phyloP scores from a whole-genome alignment of 2,888 invertebrate species.

The Drosophila robusta region DNA sequence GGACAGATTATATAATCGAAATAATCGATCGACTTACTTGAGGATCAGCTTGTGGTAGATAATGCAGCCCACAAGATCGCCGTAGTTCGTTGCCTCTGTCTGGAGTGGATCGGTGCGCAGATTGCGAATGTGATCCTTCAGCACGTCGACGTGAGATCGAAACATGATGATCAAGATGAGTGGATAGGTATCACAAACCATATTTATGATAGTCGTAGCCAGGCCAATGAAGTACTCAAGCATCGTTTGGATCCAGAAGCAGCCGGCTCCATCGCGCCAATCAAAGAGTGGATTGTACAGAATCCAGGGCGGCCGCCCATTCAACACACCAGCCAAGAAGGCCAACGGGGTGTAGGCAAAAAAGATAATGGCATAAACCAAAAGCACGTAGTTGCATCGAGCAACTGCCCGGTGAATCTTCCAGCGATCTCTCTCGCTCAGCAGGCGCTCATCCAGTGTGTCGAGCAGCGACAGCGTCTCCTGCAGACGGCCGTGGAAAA shows the following conservation, averaged over 20 bases:
- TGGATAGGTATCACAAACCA: constrained; percentile 36
- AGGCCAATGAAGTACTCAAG: constrained; percentile 31
- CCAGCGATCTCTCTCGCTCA: constrained; percentile 22
- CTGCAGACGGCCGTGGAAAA: constrained; percentile 15
- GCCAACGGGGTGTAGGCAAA: constrained; percentile 28
- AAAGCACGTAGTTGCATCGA: constrained; percentile 33
- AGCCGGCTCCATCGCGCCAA: constrained; percentile 34
- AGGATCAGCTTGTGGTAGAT: constrained; percentile 45
- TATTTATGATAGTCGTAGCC: constrained; percentile 15
- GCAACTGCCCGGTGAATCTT: constrained; percentile 48
- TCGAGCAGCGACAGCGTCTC: constrained; percentile 33
- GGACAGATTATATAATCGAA: background rate
- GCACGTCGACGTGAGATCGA: constrained; percentile 34
- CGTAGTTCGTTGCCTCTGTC: constrained; percentile 36
- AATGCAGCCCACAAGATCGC: constrained; percentile 36
- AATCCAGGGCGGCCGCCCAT: constrained; percentile 41
- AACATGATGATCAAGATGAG: constrained; percentile 34
- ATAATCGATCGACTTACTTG: constrained; percentile 17
- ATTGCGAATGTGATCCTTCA: constrained; percentile 37
- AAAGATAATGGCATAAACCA: constrained; percentile 43
- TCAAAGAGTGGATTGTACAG: constrained; percentile 52
- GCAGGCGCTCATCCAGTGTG: constrained; percentile 28
- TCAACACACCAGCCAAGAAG: constrained; percentile 21
- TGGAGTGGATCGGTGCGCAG: constrained; percentile 30
- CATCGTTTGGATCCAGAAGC: constrained; percentile 34